Evolutionary conservation across 2,888 invertebrate species (phyloP).

Genomic region (Drosophila rellima): DNA sequence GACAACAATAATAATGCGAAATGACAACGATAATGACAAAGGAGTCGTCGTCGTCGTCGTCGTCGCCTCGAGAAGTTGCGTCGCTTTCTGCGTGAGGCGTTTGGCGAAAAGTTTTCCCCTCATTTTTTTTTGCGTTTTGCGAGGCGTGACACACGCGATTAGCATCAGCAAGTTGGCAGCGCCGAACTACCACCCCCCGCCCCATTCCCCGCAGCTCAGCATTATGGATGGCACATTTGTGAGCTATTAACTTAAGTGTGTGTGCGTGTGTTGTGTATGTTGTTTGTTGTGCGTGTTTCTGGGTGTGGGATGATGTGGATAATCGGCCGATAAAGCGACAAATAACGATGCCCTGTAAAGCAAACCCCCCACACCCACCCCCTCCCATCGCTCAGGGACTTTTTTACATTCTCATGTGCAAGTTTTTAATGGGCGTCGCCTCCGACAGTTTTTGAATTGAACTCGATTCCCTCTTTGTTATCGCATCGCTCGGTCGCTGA

Average conservation of each 20-base stretch:
- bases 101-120: slow-evolving; percentile 27
- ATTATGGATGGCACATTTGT: slow-evolving; percentile 74
- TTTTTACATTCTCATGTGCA: slow-evolving; percentile 33
- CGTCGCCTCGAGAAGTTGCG: slow-evolving; percentile 29
- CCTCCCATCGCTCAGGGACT: slow-evolving; percentile 15
- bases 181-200: slow-evolving; percentile 4
- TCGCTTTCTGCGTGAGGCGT: slow-evolving; percentile 10
- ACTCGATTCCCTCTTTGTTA: slow-evolving; percentile 48
- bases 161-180: slow-evolving; percentile 58
- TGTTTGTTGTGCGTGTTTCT: slow-evolving; percentile 14
- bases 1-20: slow-evolving; percentile 59
- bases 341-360: slow-evolving; percentile 48
- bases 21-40: slow-evolving; percentile 65
- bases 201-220: slow-evolving; percentile 10
- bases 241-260: slow-evolving; percentile 69
- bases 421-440: slow-evolving; percentile 53
- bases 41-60: slow-evolving; percentile 39
- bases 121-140: slow-evolving; percentile 19
- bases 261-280: slow-evolving; percentile 37
- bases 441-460: slow-evolving; percentile 27
- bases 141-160: slow-evolving; percentile 62
- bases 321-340: slow-evolving; percentile 75
- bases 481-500: slow-evolving; percentile 42
- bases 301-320: slow-evolving; percentile 46
- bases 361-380: slow-evolving; percentile 10